Evolutionary conservation across 2,888 invertebrate genomes (phyloP), one percentile per base, ranked within the genome.

Genomic region (Clitarchus hookeri): DNA sequence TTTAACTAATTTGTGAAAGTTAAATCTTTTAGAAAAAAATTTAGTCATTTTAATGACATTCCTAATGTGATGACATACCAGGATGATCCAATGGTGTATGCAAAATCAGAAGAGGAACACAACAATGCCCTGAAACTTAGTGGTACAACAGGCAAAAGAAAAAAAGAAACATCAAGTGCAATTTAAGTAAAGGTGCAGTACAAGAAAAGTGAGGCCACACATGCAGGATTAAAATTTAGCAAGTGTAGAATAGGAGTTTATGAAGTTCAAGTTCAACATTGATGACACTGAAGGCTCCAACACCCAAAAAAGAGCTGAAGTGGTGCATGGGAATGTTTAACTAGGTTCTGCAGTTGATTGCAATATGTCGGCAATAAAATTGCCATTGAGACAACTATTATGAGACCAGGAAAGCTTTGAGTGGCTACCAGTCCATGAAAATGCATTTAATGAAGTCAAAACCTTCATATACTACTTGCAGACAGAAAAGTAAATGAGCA

Each of bases 381-480:
- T 36, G 27, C 78, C 36, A 26, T 25, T 78, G 25, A 77, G 27
- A 85, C 25, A n/a, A 79, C 79, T 85, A 6, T 36, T 26, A 25
- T 78, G 26, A 27, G 85, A 85, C 16, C 23, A 77, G 23, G 85
- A 44, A 3, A 44, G 26, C 16, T 85, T 13, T 36, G 26, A 13
- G n/a, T 85, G 83, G 83, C 23, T 27, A 83, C 25, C 23, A 26
- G 13, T 8, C n/a, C 36, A 79, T n/a, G 83, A 85, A 85, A 36
- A 80, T 36, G 83, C 79, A 44, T 85, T 85, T 8, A 44, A 44
- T 26, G 83, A 85, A 26, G 84, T 85, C 26, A 85, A 85, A 83
- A 44, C 25, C 36, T 36, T 36, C 36, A 36, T 36, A 36, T 36
- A 36, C 36, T 36, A 36, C 4, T 36, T 4, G 4, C 4, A 36